Percentiles rank a stretch among this genome's conserved stretches.
Evolutionary conservation across 2,113 vertebrate genomes (phyloP).

Genomic region (Leptobrachium ailaonicum): DNA sequence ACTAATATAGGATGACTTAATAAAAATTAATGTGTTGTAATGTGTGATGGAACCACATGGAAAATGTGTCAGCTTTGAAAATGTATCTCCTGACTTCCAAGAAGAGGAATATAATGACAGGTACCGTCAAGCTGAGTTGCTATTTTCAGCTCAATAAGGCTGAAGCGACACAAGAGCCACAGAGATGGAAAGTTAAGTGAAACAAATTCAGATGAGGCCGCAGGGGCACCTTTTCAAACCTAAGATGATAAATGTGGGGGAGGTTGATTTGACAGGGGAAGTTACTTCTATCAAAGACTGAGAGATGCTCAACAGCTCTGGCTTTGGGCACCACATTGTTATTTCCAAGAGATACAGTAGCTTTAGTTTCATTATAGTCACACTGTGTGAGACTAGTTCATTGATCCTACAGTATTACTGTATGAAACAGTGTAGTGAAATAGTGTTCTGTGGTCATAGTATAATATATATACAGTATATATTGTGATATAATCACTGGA

Average conservation of each 20-base stretch:
- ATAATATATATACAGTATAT: too few relatives aligned
- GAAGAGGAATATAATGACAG: slow-evolving; percentile 53
- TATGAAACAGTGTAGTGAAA: too few relatives aligned
- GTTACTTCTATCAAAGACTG: not conserved
- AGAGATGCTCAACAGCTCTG: not conserved
- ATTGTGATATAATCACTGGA: too few relatives aligned
- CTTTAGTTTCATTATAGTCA: too few relatives aligned
- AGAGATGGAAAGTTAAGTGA: slow-evolving; percentile 21
- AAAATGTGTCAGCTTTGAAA: slow-evolving; percentile 24
- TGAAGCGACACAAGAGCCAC: slow-evolving; percentile 39
- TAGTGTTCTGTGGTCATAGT: too few relatives aligned
- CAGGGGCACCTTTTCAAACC: not conserved
- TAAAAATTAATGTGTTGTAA: too few relatives aligned
- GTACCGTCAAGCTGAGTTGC: slow-evolving; percentile 16
- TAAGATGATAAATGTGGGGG: not conserved
- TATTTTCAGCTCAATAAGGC: slow-evolving; percentile 52
- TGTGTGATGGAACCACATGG: not conserved
- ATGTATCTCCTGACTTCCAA: slow-evolving; percentile 49
- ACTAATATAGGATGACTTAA: too few relatives aligned
- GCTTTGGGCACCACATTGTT: too few relatives aligned
- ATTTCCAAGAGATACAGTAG: too few relatives aligned
- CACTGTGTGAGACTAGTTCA: too few relatives aligned
- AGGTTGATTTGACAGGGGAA: not conserved
- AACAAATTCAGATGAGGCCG: slow-evolving; percentile 46
- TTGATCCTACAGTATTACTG: too few relatives aligned